A percentile compares a stretch with the other conserved stretches of the same genome.
phyloP scores from a whole-genome alignment of 2,888 invertebrate genomes.

The Diarsia mendica region DNA sequence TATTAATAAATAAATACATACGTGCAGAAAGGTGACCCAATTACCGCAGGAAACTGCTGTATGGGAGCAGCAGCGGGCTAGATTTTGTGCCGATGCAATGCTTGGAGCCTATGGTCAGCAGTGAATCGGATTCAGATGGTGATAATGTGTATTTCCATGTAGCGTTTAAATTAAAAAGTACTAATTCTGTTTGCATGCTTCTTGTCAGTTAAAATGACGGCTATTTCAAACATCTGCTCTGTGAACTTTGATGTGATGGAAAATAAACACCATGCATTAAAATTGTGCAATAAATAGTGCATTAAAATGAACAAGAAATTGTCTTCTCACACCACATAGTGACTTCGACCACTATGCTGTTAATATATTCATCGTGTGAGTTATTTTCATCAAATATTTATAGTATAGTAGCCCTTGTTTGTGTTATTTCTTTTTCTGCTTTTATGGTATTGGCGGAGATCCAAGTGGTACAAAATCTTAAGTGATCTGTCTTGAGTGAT shows the following conservation, averaged over 20 bases:
- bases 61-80: no score
- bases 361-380: slow-evolving; percentile 11
- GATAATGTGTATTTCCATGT: background rate
- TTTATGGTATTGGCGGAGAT: slow-evolving; percentile 40
- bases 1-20: background rate
- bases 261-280: slow-evolving; percentile 8
- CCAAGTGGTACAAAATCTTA: slow-evolving; percentile 43
- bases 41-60: no score
- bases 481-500: slow-evolving; percentile 37
- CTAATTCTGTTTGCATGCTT: background rate
- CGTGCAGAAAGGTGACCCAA: background rate
- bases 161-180: background rate
- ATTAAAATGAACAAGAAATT: background rate
- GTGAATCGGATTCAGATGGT: background rate
- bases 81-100: no score
- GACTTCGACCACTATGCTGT: background rate
- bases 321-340: background rate
- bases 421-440: slow-evolving; percentile 21
- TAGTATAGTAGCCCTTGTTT: background rate
- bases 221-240: background rate
- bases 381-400: slow-evolving; percentile 33
- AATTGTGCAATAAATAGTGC: no score
- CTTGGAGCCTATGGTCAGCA: background rate
- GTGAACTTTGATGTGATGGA: background rate
- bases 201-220: background rate